Conservation (phyloP, 2,797 vertebrate species). For the Spondyliosoma cantharus region DNA sequence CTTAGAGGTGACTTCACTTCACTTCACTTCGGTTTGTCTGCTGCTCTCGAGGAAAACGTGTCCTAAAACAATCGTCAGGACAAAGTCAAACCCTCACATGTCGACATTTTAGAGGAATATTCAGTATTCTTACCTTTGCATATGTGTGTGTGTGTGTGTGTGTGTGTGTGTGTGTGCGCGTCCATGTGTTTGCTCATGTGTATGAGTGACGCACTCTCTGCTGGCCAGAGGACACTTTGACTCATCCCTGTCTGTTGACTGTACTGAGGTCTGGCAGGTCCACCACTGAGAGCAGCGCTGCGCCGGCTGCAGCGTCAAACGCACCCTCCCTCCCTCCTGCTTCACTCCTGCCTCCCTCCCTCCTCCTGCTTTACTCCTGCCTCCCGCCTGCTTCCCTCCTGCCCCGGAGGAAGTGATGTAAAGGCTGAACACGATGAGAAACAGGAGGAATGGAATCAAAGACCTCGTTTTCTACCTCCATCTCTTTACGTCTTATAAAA, state of each 20-base stretch:
- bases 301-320: constrained; percentile 53
- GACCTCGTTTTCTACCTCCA: not conserved
- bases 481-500: not conserved
- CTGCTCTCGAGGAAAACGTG: not conserved
- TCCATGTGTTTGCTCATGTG: constrained; percentile 49
- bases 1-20: not conserved
- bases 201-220: constrained; percentile 70
- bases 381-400: constrained; percentile 7
- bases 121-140: constrained; percentile 2
- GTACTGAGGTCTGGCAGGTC: constrained; percentile 77
- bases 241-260: constrained; percentile 78
- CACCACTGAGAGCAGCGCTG: constrained; percentile 69
- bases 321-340: not conserved
- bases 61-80: not conserved
- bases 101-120: constrained; percentile 9
- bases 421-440: constrained; percentile 46
- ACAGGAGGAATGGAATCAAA: constrained; percentile 12
- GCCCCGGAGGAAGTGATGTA: constrained; percentile 61
- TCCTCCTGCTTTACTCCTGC: not conserved
- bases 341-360: not conserved
- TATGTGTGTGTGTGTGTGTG: constrained; percentile 1
- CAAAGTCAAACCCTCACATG: not conserved
- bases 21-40: not conserved
- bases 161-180: constrained; percentile 11
- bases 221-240: constrained; percentile 78